These are phyloP conservation scores for Sinocyclocheilus anshuiensis DNA, from an alignment of 2,113 vertebrate species.

Conservation along the genomic window DNA sequence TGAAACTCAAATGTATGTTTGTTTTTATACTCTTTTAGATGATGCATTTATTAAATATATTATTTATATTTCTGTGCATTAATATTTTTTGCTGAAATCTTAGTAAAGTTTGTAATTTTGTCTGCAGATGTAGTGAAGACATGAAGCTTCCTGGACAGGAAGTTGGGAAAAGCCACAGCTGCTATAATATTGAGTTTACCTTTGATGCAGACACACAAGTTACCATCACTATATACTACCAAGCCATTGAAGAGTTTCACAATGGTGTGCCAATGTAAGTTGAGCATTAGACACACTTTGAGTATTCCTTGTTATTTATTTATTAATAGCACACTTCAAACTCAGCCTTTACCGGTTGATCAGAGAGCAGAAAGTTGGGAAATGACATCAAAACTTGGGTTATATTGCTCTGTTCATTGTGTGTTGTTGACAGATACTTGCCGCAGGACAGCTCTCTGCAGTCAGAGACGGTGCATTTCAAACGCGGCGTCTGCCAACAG, in stretches of 20 bases:
- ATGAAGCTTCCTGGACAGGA: slow-evolving; percentile 86
- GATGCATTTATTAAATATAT: not conserved
- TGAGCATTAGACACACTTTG: not conserved
- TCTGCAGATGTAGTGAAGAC: slow-evolving; percentile 86
- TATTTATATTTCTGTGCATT: not conserved
- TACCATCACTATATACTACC: slow-evolving; percentile 97
- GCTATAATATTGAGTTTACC: slow-evolving; percentile 96
- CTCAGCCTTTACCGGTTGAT: not conserved
- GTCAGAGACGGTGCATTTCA: slow-evolving; percentile 93
- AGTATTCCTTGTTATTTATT: not conserved
- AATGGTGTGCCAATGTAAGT: slow-evolving; percentile 90
- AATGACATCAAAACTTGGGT: not conserved
- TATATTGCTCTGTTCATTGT: not conserved
- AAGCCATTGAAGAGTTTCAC: slow-evolving; percentile 94
- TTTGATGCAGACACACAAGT: slow-evolving; percentile 92
- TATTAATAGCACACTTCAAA: not conserved
- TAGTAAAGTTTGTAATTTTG: not conserved
- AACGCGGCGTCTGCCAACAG: slow-evolving; percentile 93
- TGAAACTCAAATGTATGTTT: not conserved
- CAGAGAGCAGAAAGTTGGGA: not conserved
- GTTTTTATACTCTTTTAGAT: not conserved
- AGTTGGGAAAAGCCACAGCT: slow-evolving; percentile 77
- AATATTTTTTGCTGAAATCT: not conserved
- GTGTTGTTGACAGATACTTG: slow-evolving; percentile 79
- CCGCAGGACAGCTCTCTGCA: slow-evolving; percentile 91